These are phyloP conservation scores for Holothuria leucospilota DNA, from an alignment of 53 echinoderm and acorn worm genomes.

Conservation along the genomic window DNA sequence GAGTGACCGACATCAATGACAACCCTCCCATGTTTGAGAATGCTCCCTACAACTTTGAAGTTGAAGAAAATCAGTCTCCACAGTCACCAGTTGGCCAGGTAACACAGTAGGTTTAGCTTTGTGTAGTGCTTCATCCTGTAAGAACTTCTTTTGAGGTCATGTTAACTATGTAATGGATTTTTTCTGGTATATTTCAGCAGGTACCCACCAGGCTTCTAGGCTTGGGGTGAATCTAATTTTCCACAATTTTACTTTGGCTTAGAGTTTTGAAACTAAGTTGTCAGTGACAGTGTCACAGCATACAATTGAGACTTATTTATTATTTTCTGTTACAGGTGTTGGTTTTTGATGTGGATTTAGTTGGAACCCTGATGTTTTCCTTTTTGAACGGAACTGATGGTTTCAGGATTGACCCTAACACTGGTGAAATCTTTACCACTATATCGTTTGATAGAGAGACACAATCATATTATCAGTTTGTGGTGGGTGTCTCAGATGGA, in stretches of 20 bases:
- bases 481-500: constrained; percentile 79
- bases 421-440: constrained; percentile 13
- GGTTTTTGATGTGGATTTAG: constrained; percentile 9
- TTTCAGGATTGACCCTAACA: constrained; percentile 1
- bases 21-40: constrained; percentile 72
- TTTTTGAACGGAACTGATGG: background rate
- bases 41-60: constrained; percentile 61
- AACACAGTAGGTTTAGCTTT: background rate
- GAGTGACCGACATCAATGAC: constrained; percentile 81
- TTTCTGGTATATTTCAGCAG: too few species aligned
- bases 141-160: too few species aligned
- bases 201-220: too few species aligned
- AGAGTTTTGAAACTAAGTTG: too few species aligned
- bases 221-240: too few species aligned
- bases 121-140: too few species aligned
- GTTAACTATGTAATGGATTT: too few species aligned
- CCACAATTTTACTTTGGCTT: too few species aligned
- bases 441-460: constrained; percentile 19
- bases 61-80: constrained; percentile 63
- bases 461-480: constrained; percentile 53
- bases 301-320: too few species aligned
- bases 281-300: too few species aligned
- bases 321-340: background rate
- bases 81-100: constrained; percentile 82
- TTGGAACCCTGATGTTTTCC: background rate